Conservation (phyloP, 2,888 invertebrate species). For the Lapara coniferarum region DNA sequence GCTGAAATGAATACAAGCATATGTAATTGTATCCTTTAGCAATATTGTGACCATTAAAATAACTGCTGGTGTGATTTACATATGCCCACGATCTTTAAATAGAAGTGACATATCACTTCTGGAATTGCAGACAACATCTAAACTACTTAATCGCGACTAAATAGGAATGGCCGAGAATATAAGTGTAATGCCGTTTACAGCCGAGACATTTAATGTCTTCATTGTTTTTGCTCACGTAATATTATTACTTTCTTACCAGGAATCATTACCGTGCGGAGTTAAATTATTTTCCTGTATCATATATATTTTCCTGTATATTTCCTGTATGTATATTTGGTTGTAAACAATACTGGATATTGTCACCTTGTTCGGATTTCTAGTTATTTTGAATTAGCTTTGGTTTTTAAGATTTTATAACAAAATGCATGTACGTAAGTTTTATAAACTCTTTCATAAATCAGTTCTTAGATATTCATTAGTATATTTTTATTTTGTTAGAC, state of each 20-base stretch:
- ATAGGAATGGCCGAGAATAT: conserved; percentile 36
- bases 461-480: no score
- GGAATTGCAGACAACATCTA: conserved; percentile 40
- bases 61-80: conserved; percentile 27
- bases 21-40: conserved; percentile 10
- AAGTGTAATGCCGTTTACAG: conserved; percentile 15
- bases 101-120: conserved; percentile 41
- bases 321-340: conserved; percentile 8
- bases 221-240: conserved; percentile 12
- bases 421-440: no score
- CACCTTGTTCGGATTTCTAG: background rate
- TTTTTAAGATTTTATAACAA: no score
- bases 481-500: no score
- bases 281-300: conserved; percentile 10
- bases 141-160: conserved; percentile 40
- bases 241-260: conserved; percentile 7
- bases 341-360: background rate
- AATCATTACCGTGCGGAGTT: background rate
- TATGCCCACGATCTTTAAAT: conserved; percentile 40
- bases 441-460: no score
- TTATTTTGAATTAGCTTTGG: no score
- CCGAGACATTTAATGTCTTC: conserved; percentile 14
- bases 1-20: background rate
- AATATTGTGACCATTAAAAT: conserved; percentile 23
- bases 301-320: conserved; percentile 14